These are phyloP conservation scores for Sula dactylatra DNA, from an alignment of 2,113 vertebrate species.

Conservation along the genomic window DNA sequence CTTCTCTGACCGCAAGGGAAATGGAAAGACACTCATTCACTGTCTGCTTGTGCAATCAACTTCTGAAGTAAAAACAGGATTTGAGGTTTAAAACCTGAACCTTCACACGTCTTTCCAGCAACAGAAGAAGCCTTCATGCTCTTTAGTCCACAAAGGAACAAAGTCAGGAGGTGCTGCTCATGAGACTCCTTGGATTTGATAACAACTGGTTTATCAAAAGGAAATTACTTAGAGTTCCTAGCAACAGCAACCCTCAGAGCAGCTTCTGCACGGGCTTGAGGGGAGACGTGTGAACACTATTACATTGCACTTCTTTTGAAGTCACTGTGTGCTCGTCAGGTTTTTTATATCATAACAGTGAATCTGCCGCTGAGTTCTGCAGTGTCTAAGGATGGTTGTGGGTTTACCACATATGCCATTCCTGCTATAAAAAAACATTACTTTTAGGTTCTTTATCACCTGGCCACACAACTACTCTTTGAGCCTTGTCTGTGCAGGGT, in stretches of 20 bases:
- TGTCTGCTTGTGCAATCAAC: constrained; percentile 50
- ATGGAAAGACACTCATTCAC: constrained; percentile 43
- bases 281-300: constrained; percentile 41
- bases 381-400: not conserved
- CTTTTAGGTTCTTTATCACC: not conserved
- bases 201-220: constrained; percentile 6
- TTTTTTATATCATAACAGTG: not conserved
- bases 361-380: not conserved
- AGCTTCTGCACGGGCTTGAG: not conserved
- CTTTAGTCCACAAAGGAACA: not conserved
- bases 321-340: not conserved
- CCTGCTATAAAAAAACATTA: not conserved
- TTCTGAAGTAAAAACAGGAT: constrained; percentile 46
- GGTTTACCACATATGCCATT: not conserved
- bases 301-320: constrained; percentile 24
- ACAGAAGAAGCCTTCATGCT: constrained; percentile 51
- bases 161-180: constrained; percentile 54
- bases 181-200: constrained; percentile 26
- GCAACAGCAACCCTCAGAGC: not conserved
- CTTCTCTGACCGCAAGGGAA: constrained; percentile 54
- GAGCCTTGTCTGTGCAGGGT: not conserved
- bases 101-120: constrained; percentile 10
- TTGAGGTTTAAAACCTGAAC: constrained; percentile 57
- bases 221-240: not conserved
- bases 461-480: not conserved